Evolutionary conservation across 1,140 invertebrate species (phyloP).

Genomic region (Dendrolimus punctatus): DNA sequence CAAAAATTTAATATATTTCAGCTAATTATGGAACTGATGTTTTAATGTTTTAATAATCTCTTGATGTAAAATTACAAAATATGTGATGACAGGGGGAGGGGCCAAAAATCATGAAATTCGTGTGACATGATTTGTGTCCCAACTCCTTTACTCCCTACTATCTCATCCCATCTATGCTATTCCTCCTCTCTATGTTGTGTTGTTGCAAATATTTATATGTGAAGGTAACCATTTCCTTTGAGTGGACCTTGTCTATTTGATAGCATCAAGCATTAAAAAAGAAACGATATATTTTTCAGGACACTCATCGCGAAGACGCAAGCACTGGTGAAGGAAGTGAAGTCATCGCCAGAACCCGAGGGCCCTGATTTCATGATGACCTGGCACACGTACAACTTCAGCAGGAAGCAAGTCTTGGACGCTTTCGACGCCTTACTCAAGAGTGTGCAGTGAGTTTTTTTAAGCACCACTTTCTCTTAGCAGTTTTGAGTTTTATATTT

Average conservation of each 20-base stretch:
- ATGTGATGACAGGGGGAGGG: too few species aligned
- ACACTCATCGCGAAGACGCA: conserved; percentile 28
- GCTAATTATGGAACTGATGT: too few species aligned
- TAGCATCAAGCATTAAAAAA: too few species aligned
- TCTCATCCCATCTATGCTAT: too few species aligned
- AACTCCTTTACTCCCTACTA: background rate
- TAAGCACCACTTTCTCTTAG: conserved; percentile 1
- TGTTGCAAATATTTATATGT: background rate
- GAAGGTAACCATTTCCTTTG: too few species aligned
- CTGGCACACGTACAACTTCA: conserved; percentile 31
- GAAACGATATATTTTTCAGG: conserved; percentile 14
- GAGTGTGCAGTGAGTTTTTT: conserved; percentile 29
- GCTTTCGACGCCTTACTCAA: conserved; percentile 35
- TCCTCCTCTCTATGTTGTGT: background rate
- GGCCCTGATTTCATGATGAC: conserved; percentile 22
- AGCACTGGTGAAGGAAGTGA: conserved; percentile 29
- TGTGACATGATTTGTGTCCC: too few species aligned
- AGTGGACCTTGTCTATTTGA: too few species aligned
- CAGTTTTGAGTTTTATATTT: background rate
- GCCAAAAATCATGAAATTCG: too few species aligned
- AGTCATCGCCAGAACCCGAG: conserved; percentile 16
- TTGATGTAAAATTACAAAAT: too few species aligned
- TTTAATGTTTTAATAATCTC: too few species aligned
- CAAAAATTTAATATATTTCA: too few species aligned
- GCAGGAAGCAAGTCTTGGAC: conserved; percentile 30